A percentile compares a stretch with the other conserved stretches of the same genome.
Evolutionary conservation across 2,888 invertebrate genomes (phyloP).

Genomic region (Protophormia terraenovae): DNA sequence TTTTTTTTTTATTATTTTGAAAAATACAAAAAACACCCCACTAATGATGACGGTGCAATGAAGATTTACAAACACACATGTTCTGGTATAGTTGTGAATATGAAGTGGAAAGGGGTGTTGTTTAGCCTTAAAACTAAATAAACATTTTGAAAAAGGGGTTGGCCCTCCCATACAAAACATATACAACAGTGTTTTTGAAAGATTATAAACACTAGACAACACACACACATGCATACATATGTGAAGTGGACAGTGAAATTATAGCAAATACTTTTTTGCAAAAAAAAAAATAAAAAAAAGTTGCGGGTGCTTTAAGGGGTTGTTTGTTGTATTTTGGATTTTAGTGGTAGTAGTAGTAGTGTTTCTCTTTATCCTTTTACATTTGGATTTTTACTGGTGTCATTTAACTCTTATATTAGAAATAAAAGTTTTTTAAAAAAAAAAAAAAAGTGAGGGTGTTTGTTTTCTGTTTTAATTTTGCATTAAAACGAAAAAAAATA

Average conservation of each 20-base stretch:
- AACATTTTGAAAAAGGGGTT: conserved; percentile 53
- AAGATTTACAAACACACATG: background rate
- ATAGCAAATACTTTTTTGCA: conserved; percentile 14
- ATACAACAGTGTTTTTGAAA: background rate
- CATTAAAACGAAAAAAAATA: conserved; percentile 26
- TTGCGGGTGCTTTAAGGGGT: conserved; percentile 62
- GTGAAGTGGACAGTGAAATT: conserved; percentile 45
- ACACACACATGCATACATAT: background rate
- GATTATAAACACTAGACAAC: conserved; percentile 34
- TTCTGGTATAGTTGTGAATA: background rate
- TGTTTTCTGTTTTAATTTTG: conserved; percentile 40
- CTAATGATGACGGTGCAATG: conserved; percentile 29
- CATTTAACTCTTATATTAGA: conserved; percentile 57
- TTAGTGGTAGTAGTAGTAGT: conserved; percentile 9
- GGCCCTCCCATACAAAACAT: background rate
- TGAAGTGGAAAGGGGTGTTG: conserved; percentile 62
- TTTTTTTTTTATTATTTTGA: no score
- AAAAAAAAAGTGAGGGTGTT: conserved; percentile 62
- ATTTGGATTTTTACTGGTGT: conserved; percentile 53
- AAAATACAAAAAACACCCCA: conserved; percentile 25
- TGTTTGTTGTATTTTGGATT: background rate
- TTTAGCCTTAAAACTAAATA: conserved; percentile 35
- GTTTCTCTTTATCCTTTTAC: conserved; percentile 38
- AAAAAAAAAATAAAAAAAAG: background rate
- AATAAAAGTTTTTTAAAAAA: background rate